Evolutionary conservation across 1,140 invertebrate genomes (phyloP), one percentile per base, ranked within the genome.

Genomic region (Drosophila subpulchrella): DNA sequence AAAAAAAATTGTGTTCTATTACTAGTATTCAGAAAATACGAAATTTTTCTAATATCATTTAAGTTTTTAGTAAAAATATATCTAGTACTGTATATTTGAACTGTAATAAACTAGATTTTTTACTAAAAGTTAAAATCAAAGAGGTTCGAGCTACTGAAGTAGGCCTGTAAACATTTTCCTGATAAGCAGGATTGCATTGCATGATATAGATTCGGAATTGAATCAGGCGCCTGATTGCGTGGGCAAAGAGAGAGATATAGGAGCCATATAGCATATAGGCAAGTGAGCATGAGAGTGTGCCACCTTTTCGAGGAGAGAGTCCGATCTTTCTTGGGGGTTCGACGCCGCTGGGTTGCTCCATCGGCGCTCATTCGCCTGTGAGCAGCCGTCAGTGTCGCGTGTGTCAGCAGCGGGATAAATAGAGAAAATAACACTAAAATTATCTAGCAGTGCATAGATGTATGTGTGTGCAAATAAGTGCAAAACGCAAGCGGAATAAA

Each of bases 371-470:
- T 84, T 89, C 84, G 84, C 85, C 84, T 84, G 81, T 61, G 75
- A 89, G 84, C 84, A 90, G 84, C 81, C 84, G 84, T 88, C 84
- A 89, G 84, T 84, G 84, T 88, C 72, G 84, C 84, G 84, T 89
- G 84, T 89, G 84, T 81, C 81, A 70, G 15, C 66, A 66, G 60
- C 71, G 60, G 55, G 42, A 78, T 24, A 81, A 70, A 63, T 62
- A 17, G 24, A 62, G 60, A 54, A 24, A 85, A 54, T 55, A 30
- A 60, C 55, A 55, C 1, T 48, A 75, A 24, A 76, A 83, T 61
- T 61, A 41, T 65, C 12, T 55, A 62, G 55, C 53, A 75, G 51
- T 72, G 44, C 48, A 67, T 30, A 65, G 11, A 42, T 20, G 39
- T 72, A 39, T 60, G 39, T 60, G 46, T 63, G 75, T 51, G 47